Conservation (phyloP, 2,888 invertebrate species). For the Venusia cambrica region DNA sequence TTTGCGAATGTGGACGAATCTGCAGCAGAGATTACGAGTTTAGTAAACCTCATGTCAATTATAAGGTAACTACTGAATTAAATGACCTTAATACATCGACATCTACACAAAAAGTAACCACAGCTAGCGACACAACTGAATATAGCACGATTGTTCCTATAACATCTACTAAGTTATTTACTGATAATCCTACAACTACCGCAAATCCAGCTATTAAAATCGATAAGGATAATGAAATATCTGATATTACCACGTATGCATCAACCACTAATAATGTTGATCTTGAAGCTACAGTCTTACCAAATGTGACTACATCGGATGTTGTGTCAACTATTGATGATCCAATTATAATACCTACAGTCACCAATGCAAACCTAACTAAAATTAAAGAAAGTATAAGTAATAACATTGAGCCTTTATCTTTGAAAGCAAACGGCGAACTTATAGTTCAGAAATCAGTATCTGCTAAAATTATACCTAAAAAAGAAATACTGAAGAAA, state of each 20-base stretch:
- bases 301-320: conserved; percentile 18
- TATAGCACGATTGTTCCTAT: conserved; percentile 14
- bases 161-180: conserved; percentile 20
- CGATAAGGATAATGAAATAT: conserved; percentile 8
- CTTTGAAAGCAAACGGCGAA: conserved; percentile 51
- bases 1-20: conserved; percentile 78
- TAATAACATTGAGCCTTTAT: conserved; percentile 52
- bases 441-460: conserved; percentile 57
- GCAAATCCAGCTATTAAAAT: conserved; percentile 16
- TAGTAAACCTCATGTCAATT: conserved; percentile 43
- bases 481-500: conserved; percentile 60
- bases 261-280: conserved; percentile 19
- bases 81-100: conserved; percentile 20
- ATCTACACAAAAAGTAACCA: conserved; percentile 15
- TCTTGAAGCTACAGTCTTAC: conserved; percentile 12
- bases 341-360: conserved; percentile 59
- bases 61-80: conserved; percentile 12
- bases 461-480: conserved; percentile 39
- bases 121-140: conserved; percentile 14
- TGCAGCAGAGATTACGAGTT: conserved; percentile 72
- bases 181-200: conserved; percentile 15
- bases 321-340: conserved; percentile 34
- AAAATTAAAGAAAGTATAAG: conserved; percentile 43
- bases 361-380: conserved; percentile 42
- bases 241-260: conserved; percentile 13